Evolutionary conservation across 2,888 invertebrate genomes (phyloP), one percentile per base, ranked within the genome.

Genomic region (Leptinotarsa tumamoca): DNA sequence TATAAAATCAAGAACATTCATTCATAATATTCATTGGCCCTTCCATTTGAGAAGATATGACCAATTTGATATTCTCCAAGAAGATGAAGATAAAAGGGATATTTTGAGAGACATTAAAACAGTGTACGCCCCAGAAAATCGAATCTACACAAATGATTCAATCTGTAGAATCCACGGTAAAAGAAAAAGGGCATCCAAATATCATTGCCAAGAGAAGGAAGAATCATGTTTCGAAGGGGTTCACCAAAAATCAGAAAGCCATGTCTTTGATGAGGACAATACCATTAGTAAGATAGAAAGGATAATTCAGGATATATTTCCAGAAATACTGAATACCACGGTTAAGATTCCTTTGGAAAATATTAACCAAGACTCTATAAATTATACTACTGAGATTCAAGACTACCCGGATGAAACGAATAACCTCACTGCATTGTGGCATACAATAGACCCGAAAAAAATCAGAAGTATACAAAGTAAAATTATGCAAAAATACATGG

Each of bases 401-500:
- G 4, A 54, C 17, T 27, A 21, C 21, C 3, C 33, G 15, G 43
- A 43, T 13, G 51, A 51, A 14, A 10, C 66, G 4, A 49, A 51
- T n/a, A 70, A 58, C n/a, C 71, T 74, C 21, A 50, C 68, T 33
- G 33, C 68, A 4, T 68, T 77, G 21, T 77, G 77, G 77, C 68
- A 77, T 17, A 66, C 73, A 51, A 56, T 74, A 54, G 68, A 21
- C 50, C 58, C 74, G 10, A 13, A 69, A 68, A 50, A 72, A 66
- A 69, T 77, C 15, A 77, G 74, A 56, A 27, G 43, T 14, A 49
- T 71, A 18, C 76, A 71, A 80, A 82, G 82, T 71, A 76, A 77
- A 77, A 74, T 94, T 78, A 95, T 95, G 95, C 90, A 90, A 80
- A 92, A 92, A 73, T 94, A 94, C 83, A 95, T 96, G 94, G 94